phyloP scores from a whole-genome alignment of 2,113 vertebrate genomes.

The Dinomys branickii region DNA sequence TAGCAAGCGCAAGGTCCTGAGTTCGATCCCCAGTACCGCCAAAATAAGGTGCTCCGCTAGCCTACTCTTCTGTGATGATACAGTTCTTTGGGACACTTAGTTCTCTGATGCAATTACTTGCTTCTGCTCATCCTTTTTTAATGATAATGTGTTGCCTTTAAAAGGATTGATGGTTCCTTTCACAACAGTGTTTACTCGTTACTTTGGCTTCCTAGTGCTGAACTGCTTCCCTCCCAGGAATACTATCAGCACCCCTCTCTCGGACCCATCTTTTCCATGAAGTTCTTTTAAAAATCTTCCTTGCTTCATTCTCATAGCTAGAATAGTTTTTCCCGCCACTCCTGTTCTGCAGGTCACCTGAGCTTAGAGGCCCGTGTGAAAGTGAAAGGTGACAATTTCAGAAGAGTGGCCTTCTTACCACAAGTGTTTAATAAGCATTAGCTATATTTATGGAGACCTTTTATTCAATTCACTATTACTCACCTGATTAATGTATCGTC shows the following conservation, averaged over 20 bases:
- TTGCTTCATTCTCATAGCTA: background rate
- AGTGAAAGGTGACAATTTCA: background rate
- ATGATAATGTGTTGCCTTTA: background rate
- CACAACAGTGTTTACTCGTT: background rate
- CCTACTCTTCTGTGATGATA: background rate
- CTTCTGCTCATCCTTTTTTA: background rate
- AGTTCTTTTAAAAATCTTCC: background rate
- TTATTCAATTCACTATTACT: background rate
- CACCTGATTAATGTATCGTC: background rate
- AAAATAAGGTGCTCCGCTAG: too few species aligned
- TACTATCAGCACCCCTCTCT: background rate
- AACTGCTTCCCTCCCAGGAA: background rate
- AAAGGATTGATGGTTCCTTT: background rate
- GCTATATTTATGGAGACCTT: background rate
- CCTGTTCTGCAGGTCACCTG: background rate
- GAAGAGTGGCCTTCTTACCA: background rate
- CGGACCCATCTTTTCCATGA: background rate
- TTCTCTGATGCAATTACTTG: background rate
- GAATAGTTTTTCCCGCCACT: background rate
- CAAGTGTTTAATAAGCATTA: background rate
- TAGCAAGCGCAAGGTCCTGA: too few species aligned
- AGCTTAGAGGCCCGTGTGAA: background rate
- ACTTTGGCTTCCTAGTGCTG: background rate
- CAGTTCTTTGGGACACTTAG: background rate
- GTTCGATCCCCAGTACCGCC: too few species aligned